Evolutionary conservation across 2,797 vertebrate genomes (phyloP), one percentile per base, ranked within the genome.

Genomic region (Phoeniculus purpureus): DNA sequence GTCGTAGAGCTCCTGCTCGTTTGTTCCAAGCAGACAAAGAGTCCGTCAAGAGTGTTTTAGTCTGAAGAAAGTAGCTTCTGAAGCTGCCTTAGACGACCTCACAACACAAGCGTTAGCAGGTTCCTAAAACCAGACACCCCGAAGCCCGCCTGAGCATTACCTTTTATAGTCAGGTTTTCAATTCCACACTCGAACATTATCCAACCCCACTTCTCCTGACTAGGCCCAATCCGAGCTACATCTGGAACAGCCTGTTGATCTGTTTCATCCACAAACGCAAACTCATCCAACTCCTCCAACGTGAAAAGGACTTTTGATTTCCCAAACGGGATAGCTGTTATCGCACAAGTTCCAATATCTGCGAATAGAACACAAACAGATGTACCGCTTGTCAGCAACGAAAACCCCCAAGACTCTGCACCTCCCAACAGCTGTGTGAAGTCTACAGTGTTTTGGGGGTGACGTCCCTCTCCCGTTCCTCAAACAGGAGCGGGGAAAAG

Each of bases 161-260:
- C 99, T 98, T 99, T 99, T 70, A 99, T 98, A 8, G 98, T 99
- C 92, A 99, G 97, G 96, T 99, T 99, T 96, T 99, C 99, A 76
- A 99, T 99, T 93, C 99, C 99, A 93, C 99, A 99, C 96, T 99
- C 99, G 56, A 99, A 99, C 99, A 99, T 99, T 90, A 99, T 99
- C 99, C 99, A 99, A 16, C 99, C 99, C 99, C 99, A 99, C 94
- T 99, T 99, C 97, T 99, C 99, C 58, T 98, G 97, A 93, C 97
- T 98, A 7, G 98, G 94, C 6, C 97, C 96, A 31, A 98, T 97
- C 20, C 98, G 98, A 76, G 97, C 95, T 20, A 98, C 95, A 88
- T 99, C 99, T 75, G 97, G 96, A 75, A 97, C 84, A 81, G 97
- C 95, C 21, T 98, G 98, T 50, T 98, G 96, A 59, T 99, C 98